These are phyloP conservation scores for Strigamia transsilvanica DNA, from an alignment of 2,888 invertebrate species.

Conservation along the genomic window DNA sequence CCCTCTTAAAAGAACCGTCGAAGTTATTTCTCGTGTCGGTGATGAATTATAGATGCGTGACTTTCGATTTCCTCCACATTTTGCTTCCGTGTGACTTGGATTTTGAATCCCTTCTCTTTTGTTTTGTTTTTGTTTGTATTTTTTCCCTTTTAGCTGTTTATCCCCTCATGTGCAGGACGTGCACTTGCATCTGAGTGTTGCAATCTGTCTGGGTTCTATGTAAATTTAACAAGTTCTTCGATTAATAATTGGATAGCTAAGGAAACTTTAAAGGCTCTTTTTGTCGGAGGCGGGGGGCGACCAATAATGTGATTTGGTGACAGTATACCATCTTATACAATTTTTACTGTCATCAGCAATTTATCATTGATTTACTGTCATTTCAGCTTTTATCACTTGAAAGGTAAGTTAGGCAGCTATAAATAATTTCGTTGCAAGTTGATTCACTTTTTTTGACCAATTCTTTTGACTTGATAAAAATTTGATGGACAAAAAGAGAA, in stretches of 20 bases:
- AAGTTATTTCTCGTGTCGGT: conserved; percentile 7
- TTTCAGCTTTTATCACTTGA: conserved; percentile 4
- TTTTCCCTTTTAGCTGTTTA: neutral
- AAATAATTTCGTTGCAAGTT: neutral
- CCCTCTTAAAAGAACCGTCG: conserved; percentile 4
- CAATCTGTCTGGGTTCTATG: neutral
- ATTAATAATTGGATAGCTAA: neutral
- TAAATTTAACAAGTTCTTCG: neutral
- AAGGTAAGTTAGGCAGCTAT: neutral
- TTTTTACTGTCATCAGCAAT: neutral
- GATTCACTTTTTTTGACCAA: neutral
- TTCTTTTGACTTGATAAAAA: neutral
- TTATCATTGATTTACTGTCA: neutral
- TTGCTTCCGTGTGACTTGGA: neutral
- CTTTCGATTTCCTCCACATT: conserved; percentile 15
- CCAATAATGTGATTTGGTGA: conserved; percentile 17
- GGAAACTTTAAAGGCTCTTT: neutral
- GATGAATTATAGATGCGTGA: conserved; percentile 20
- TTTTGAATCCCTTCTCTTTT: neutral
- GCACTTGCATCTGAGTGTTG: neutral
- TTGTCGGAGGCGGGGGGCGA: neutral
- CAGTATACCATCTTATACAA: conserved; percentile 5
- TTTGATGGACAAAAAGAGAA: neutral
- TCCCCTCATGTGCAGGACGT: neutral
- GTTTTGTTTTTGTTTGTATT: neutral